phyloP scores from a whole-genome alignment of 2,113 vertebrate genomes.

The Melanotaenia duboulayi region DNA sequence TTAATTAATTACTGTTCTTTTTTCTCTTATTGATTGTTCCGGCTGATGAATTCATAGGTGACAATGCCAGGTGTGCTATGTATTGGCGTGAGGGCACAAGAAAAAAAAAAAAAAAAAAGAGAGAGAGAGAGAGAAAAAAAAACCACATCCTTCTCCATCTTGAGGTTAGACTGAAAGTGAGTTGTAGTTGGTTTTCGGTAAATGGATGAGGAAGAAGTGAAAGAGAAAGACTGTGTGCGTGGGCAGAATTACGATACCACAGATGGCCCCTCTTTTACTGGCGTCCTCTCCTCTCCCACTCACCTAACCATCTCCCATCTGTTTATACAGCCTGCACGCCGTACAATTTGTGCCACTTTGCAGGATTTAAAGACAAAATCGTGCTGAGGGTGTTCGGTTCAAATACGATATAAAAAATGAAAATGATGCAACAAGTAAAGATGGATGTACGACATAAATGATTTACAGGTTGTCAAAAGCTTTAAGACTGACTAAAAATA shows the following conservation, averaged over 20 bases:
- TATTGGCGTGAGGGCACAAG: not conserved
- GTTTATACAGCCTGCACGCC: conserved; percentile 18
- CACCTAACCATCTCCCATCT: conserved; percentile 56
- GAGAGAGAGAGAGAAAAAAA: too few species aligned
- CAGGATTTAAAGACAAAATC: conserved; percentile 8
- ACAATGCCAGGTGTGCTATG: not conserved
- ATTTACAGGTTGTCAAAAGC: not conserved
- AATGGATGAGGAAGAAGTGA: conserved; percentile 25
- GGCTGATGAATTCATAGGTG: not conserved
- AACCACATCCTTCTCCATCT: not conserved
- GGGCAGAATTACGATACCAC: conserved; percentile 63
- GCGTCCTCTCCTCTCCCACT: conserved; percentile 58
- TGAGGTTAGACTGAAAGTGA: conserved; percentile 28
- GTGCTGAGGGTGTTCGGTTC: not conserved
- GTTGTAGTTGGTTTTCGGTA: conserved; percentile 24
- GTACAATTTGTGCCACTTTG: conserved; percentile 19
- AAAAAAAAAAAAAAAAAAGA: not conserved
- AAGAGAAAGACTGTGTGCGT: conserved; percentile 45
- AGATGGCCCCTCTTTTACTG: conserved; percentile 67
- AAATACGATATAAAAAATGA: not conserved
- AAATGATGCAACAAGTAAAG: not conserved
- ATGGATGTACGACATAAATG: not conserved
- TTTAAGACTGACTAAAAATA: too few species aligned
- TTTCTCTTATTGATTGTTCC: conserved; percentile 18
- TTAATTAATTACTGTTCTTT: conserved; percentile 2